Evolutionary conservation across 64 coral and sea anemone genomes (phyloP).

Genomic region (Catalaphyllia jardinei): DNA sequence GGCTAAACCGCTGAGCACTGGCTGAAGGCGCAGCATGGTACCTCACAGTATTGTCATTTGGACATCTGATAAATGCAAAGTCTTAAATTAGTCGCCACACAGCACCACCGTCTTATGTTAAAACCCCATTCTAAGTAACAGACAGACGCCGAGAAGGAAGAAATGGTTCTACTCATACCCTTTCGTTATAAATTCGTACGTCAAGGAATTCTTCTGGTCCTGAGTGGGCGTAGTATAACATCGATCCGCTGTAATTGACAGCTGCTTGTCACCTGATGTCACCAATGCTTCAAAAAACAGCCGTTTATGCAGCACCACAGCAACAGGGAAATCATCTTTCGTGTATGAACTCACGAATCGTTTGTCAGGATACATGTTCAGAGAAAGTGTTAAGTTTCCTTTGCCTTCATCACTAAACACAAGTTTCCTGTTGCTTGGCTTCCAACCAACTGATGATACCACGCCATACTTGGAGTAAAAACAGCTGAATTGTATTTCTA

Average conservation of each 20-base stretch:
- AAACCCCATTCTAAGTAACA: background rate
- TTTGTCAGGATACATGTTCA: constrained; percentile 40
- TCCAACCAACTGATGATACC: constrained; percentile 19
- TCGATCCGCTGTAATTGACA: constrained; percentile 65
- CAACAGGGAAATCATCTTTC: constrained; percentile 51
- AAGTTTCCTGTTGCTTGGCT: background rate
- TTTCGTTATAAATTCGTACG: constrained; percentile 50
- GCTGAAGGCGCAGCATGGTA: constrained; percentile 9
- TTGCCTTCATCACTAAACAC: constrained; percentile 19
- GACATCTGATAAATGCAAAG: constrained; percentile 22
- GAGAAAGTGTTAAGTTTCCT: constrained; percentile 36
- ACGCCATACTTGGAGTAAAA: background rate
- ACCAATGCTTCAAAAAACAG: constrained; percentile 57
- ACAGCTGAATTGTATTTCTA: constrained; percentile 13
- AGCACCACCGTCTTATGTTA: too few species aligned
- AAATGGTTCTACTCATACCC: constrained; percentile 23
- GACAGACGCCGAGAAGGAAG: background rate
- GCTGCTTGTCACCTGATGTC: constrained; percentile 22
- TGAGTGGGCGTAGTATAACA: constrained; percentile 52
- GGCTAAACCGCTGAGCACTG: constrained; percentile 41
- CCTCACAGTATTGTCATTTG: constrained; percentile 24
- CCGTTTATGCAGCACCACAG: constrained; percentile 22
- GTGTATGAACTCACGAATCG: constrained; percentile 35
- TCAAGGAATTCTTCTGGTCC: constrained; percentile 6
- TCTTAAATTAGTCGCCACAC: background rate